Evolutionary conservation across 2,797 vertebrate species (phyloP).

Genomic region (Syngnathus acus): DNA sequence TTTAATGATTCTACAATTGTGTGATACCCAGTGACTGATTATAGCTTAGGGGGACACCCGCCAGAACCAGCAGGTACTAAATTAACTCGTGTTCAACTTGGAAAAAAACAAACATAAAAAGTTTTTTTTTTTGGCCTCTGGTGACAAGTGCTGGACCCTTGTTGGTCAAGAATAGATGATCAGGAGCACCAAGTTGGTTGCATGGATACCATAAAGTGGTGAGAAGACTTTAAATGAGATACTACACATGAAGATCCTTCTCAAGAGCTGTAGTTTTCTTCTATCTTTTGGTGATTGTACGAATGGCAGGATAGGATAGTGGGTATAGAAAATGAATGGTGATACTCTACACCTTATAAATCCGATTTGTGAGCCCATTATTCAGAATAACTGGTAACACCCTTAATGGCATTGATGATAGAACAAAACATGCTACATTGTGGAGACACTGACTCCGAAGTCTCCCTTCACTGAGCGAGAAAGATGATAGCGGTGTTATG

Average conservation of each 20-base stretch:
- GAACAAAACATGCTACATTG: not conserved
- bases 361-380: not conserved
- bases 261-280: not conserved
- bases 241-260: not conserved
- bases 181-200: not conserved
- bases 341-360: not conserved
- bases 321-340: not conserved
- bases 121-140: not conserved
- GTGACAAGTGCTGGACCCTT: not conserved
- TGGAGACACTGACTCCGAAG: not conserved
- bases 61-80: not conserved
- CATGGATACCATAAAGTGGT: not conserved
- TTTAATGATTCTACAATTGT: not conserved
- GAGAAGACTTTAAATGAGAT: constrained; percentile 4
- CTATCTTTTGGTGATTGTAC: too few relatives aligned
- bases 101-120: not conserved
- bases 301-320: not conserved
- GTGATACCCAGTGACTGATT: not conserved
- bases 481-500: constrained; percentile 32
- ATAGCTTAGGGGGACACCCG: not conserved
- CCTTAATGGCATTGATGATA: not conserved
- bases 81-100: not conserved
- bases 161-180: not conserved
- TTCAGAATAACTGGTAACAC: not conserved
- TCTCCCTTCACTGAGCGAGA: not conserved